Percentiles rank a stretch among this genome's conserved stretches.
phyloP scores from a whole-genome alignment of 2,888 invertebrate genomes.

The Lordiphosa fenestrarum region DNA sequence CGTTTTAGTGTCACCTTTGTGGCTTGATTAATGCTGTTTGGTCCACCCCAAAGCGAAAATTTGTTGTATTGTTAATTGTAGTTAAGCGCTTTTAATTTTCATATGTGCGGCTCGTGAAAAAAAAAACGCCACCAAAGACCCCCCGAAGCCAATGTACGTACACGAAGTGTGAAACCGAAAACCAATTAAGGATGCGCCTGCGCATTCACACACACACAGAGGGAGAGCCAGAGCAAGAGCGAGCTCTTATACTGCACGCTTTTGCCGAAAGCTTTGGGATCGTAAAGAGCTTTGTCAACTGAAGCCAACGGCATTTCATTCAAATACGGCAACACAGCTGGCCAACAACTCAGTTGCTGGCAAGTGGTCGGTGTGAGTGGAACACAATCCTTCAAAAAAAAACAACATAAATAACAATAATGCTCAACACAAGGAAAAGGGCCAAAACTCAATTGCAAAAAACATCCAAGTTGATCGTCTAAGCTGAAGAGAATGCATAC shows the following conservation, averaged over 20 bases:
- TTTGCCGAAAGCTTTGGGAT: slow-evolving; percentile 47
- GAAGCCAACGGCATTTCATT: slow-evolving; percentile 65
- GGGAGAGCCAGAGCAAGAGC: neutral
- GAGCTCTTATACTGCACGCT: slow-evolving; percentile 54
- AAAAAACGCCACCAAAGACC: neutral
- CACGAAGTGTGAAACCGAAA: slow-evolving; percentile 19
- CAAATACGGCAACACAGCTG: slow-evolving; percentile 79
- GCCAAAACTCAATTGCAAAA: slow-evolving; percentile 11
- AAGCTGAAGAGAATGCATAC: slow-evolving; percentile 57
- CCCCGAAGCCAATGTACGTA: slow-evolving; percentile 4
- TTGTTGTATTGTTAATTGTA: slow-evolving; percentile 64
- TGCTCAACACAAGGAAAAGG: slow-evolving; percentile 9
- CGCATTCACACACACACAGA: slow-evolving; percentile 25
- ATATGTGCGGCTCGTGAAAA: slow-evolving; percentile 29
- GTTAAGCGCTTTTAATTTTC: slow-evolving; percentile 68
- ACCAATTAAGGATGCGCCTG: slow-evolving; percentile 67
- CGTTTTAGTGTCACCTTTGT: slow-evolving; percentile 50
- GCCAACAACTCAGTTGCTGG: slow-evolving; percentile 79
- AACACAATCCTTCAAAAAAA: slow-evolving; percentile 29
- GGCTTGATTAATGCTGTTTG: slow-evolving; percentile 56
- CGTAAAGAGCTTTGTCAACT: slow-evolving; percentile 26
- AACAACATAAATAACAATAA: neutral
- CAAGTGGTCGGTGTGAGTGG: slow-evolving; percentile 79
- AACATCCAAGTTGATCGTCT: slow-evolving; percentile 8
- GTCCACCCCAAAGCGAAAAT: slow-evolving; percentile 1